These are phyloP conservation scores for Caenorhabditis latens DNA, from an alignment of 1,140 invertebrate species.

Conservation along the genomic window DNA sequence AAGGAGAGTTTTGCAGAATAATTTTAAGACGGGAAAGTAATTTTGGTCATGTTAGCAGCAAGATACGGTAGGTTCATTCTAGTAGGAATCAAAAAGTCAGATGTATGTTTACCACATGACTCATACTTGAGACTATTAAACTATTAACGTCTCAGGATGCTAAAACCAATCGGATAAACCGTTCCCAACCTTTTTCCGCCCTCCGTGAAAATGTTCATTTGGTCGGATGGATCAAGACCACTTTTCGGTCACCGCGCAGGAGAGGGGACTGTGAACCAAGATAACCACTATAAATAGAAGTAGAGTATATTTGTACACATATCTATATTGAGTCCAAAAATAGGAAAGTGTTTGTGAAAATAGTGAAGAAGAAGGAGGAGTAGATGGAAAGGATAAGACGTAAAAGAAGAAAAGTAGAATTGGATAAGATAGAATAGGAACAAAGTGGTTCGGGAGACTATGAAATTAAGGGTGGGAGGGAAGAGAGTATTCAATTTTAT, in stretches of 20 bases:
- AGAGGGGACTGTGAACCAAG: not conserved
- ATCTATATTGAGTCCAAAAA: conserved; percentile 30
- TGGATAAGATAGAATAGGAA: conserved; percentile 49
- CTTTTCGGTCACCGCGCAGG: not conserved
- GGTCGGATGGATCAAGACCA: conserved; percentile 3
- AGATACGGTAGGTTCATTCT: too few species aligned
- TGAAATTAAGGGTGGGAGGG: conserved; percentile 37
- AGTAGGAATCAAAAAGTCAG: too few species aligned
- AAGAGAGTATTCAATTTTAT: conserved; percentile 43
- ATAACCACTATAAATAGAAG: conserved; percentile 30
- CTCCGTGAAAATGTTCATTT: not conserved
- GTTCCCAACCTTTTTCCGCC: not conserved
- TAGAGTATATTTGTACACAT: conserved; percentile 25
- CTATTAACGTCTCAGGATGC: not conserved
- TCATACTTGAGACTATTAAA: not conserved
- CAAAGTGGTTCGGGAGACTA: conserved; percentile 48
- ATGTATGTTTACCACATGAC: too few species aligned
- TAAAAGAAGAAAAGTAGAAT: not conserved
- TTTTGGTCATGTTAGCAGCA: too few species aligned
- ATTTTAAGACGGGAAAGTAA: too few species aligned
- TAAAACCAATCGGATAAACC: not conserved
- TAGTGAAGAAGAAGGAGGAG: not conserved
- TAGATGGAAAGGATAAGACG: not conserved
- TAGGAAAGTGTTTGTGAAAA: conserved; percentile 24
- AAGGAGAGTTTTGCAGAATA: too few species aligned